Evolutionary conservation across 2,113 vertebrate genomes (phyloP), one percentile per base, ranked within the genome.

Genomic region (Vanacampus margaritifer): DNA sequence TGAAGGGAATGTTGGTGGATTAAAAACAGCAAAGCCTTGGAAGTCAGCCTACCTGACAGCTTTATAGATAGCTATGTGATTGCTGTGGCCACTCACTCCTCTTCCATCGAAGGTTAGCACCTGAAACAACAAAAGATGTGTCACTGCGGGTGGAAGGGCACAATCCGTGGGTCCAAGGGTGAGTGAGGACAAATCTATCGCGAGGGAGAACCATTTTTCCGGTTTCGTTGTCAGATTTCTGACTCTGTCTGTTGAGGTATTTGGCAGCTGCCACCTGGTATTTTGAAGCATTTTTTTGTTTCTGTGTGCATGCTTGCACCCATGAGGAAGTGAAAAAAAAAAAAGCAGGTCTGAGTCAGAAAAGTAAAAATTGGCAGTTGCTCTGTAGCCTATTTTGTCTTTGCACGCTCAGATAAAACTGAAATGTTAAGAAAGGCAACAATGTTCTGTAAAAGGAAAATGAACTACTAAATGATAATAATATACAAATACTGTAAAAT

Each of bases 51-150:
- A 98, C 97, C 97, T 96, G 85, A 95, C 53, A 7, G 95, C 91
- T 6, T 80, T 51, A 72, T 95, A 79, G 60, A 99, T 86, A 59
- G 94, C 90, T 13, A 84, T 54, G 72, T 99, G 97, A 86, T 99
- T 99, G 70, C 88, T 84, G 62, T 99, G 97, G 37, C 95, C 91
- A 3, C 96, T 99, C 73, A 98, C 94, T 75, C 97, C 97, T 54
- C 86, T 84, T 0, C 85, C 93, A 75, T 99, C 97, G 41, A 99
- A 99, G 24, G 95, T 98, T 86, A 99, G 89, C 86, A 98, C 94
- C 96, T 99, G 91, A 64, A 89, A 73, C 65, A 79, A 85, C 71
- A 89, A 67, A 84, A 78, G 9, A 63, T 60, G 19, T 68, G 26
- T 32, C 56, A 75, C 2, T 64, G 64, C 41, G 58, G 62, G 39